phyloP scores from a whole-genome alignment of 2,888 invertebrate species.

The Diaperis boleti region DNA sequence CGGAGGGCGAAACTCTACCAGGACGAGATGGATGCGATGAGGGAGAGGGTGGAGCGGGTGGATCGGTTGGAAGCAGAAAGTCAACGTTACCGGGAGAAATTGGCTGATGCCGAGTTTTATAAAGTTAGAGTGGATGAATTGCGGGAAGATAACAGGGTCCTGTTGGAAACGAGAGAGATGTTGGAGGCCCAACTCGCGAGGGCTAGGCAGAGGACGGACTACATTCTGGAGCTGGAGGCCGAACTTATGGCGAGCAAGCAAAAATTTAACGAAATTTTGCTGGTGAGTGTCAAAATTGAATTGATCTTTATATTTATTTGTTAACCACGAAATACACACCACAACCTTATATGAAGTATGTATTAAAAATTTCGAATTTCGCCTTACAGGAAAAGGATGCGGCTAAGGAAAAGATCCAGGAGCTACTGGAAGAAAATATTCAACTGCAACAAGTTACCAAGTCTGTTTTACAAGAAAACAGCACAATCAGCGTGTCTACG shows the following conservation, averaged over 20 bases:
- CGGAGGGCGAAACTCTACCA: constrained; percentile 87
- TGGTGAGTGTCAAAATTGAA: too few relatives aligned
- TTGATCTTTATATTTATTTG: constrained; percentile 30
- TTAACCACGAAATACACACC: too few relatives aligned
- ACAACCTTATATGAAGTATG: too few relatives aligned
- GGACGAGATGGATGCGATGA: constrained; percentile 93
- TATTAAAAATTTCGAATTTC: too few relatives aligned
- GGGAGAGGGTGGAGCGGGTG: constrained; percentile 89
- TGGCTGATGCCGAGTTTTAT: constrained; percentile 94
- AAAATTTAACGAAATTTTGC: constrained; percentile 84
- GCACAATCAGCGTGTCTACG: constrained; percentile 48
- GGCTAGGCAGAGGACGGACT: constrained; percentile 86
- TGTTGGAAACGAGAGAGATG: constrained; percentile 93
- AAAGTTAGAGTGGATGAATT: constrained; percentile 92
- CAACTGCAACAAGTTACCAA: constrained; percentile 90
- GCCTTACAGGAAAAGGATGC: constrained; percentile 82
- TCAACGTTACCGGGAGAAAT: constrained; percentile 86
- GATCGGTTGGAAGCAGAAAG: constrained; percentile 87
- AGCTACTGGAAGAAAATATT: constrained; percentile 91
- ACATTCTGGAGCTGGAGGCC: constrained; percentile 86
- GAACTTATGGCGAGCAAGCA: constrained; percentile 89
- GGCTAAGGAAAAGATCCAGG: constrained; percentile 84
- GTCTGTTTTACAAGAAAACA: constrained; percentile 69
- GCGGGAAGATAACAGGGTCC: constrained; percentile 90
- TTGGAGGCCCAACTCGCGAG: constrained; percentile 90